phyloP scores from a whole-genome alignment of 2,888 invertebrate genomes.

The Ochropleura plecta region DNA sequence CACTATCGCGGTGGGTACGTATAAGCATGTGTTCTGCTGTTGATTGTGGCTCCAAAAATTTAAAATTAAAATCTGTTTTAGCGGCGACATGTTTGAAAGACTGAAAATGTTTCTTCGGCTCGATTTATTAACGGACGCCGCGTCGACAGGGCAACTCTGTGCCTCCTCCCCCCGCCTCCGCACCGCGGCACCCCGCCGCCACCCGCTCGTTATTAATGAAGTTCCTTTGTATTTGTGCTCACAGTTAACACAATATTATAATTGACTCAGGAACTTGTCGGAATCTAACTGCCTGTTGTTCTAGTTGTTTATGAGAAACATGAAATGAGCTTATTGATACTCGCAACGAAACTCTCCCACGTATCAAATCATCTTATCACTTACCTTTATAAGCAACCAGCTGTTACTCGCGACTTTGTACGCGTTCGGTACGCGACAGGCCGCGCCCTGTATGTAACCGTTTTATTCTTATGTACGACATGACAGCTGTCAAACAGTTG shows the following conservation, averaged over 20 bases:
- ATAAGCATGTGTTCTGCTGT: neutral
- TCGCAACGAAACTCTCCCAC: too few species aligned
- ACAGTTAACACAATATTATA: constrained; percentile 31
- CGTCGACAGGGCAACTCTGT: neutral
- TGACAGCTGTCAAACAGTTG: too few species aligned
- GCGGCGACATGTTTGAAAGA: constrained; percentile 10
- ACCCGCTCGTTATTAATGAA: constrained; percentile 41
- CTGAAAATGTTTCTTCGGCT: constrained; percentile 18
- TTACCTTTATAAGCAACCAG: too few species aligned
- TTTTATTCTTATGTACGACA: too few species aligned
- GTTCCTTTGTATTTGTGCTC: constrained; percentile 33
- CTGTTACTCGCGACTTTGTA: too few species aligned
- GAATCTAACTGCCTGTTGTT: neutral
- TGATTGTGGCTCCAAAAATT: constrained; percentile 12
- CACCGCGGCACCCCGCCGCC: neutral
- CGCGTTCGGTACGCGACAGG: too few species aligned
- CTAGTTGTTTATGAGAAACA: neutral
- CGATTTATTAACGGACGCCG: constrained; percentile 26
- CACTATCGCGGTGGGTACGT: too few species aligned
- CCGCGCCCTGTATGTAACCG: too few species aligned
- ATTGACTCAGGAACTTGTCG: constrained; percentile 21
- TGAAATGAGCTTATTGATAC: neutral
- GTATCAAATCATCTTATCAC: too few species aligned
- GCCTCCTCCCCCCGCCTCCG: neutral
- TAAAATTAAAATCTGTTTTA: constrained; percentile 8